phyloP scores from a whole-genome alignment of 2,797 vertebrate genomes.

The Vultur gryphus region DNA sequence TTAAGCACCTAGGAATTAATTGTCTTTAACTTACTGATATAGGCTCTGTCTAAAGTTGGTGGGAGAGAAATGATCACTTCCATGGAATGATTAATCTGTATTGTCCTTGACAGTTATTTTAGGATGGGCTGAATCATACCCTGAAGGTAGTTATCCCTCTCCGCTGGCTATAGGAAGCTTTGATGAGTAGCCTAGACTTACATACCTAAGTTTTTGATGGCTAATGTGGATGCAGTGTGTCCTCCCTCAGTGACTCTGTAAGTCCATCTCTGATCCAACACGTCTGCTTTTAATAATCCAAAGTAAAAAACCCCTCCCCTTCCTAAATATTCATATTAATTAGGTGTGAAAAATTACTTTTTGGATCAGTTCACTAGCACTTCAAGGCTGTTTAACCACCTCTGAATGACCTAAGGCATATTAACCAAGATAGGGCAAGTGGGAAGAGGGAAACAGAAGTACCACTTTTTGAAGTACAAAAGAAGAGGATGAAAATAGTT shows the following conservation, averaged over 20 bases:
- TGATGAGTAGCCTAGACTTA: neutral
- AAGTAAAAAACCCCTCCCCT: neutral
- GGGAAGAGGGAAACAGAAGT: neutral
- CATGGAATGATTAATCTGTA: neutral
- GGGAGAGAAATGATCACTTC: neutral
- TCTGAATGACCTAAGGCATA: neutral
- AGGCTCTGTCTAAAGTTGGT: neutral
- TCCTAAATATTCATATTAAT: neutral
- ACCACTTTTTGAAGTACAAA: neutral
- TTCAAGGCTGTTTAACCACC: neutral
- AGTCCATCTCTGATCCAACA: neutral
- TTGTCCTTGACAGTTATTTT: neutral
- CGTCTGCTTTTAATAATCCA: neutral
- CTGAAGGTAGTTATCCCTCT: neutral
- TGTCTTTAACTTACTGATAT: neutral
- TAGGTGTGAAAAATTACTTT: conserved; percentile 26
- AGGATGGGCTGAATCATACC: neutral
- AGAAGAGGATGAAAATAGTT: neutral
- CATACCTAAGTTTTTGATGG: neutral
- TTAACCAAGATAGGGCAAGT: neutral
- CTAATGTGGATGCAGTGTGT: neutral
- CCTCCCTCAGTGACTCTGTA: neutral
- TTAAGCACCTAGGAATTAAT: neutral
- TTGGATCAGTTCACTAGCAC: neutral
- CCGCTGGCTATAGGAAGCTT: neutral